Evolutionary conservation across 2,797 vertebrate species (phyloP).

Genomic region (Muscicapa comitata): DNA sequence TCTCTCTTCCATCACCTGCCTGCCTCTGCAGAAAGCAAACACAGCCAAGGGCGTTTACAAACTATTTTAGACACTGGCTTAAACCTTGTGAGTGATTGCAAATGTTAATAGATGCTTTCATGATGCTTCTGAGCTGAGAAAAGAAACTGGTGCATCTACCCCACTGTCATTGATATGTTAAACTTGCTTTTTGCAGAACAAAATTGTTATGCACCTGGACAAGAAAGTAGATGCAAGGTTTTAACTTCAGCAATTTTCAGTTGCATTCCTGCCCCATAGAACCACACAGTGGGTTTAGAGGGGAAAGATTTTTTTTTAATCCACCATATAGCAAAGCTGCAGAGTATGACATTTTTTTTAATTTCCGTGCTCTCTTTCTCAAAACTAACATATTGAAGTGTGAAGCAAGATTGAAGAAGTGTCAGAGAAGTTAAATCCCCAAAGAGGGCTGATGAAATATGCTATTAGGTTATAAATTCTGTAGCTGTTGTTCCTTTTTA

Average conservation of each 20-base stretch:
- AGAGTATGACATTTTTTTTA: not conserved
- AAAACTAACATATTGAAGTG: not conserved
- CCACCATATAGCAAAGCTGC: not conserved
- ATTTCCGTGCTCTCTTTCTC: not conserved
- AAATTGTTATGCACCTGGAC: not conserved
- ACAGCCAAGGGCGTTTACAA: not conserved
- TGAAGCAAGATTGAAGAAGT: not conserved
- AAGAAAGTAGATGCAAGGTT: not conserved
- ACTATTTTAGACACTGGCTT: not conserved
- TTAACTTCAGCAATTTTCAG: not conserved
- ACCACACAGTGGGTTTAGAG: not conserved
- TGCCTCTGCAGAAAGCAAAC: not conserved
- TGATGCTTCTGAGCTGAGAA: not conserved
- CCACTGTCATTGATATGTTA: rapidly evolving
- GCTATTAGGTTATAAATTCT: not conserved
- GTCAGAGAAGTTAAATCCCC: not conserved
- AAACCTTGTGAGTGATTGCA: not conserved
- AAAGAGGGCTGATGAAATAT: not conserved
- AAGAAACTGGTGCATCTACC: not conserved
- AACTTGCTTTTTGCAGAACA: not conserved
- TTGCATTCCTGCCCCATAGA: not conserved
- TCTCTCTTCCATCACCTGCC: not conserved
- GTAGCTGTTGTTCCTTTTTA: not conserved
- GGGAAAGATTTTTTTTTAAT: not conserved
- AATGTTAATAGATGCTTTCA: not conserved